These are phyloP conservation scores for Rhea americana DNA, from an alignment of 2,113 vertebrate species.

Conservation along the genomic window DNA sequence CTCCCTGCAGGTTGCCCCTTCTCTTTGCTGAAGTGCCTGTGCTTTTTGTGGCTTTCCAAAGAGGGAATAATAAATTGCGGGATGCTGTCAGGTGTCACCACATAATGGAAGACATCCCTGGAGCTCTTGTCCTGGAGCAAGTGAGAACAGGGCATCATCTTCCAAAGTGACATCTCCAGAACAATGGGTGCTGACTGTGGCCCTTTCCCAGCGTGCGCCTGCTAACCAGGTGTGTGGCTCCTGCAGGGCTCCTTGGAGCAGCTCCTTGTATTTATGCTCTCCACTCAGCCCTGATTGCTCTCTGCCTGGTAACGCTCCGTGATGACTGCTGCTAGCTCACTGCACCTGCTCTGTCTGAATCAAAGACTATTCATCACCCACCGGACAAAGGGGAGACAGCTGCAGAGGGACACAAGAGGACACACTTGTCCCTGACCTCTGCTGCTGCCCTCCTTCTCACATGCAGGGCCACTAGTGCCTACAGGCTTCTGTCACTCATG, in stretches of 20 bases:
- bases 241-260: neutral
- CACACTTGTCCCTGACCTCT: neutral
- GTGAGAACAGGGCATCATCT: neutral
- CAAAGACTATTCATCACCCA: neutral
- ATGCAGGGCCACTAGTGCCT: rapidly evolving
- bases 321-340: neutral
- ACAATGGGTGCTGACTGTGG: rapidly evolving
- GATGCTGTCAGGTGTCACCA: slow-evolving; percentile 78
- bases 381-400: neutral
- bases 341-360: neutral
- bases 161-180: neutral
- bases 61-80: slow-evolving; percentile 80
- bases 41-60: slow-evolving; percentile 53
- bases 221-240: neutral
- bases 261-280: neutral
- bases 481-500: rapidly evolving
- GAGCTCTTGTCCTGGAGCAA: neutral
- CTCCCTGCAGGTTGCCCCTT: neutral
- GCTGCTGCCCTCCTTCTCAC: neutral
- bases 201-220: neutral
- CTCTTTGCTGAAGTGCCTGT: neutral
- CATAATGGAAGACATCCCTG: slow-evolving; percentile 8
- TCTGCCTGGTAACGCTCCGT: neutral
- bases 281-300: neutral
- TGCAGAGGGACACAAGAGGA: neutral